Evolutionary conservation across 2,113 vertebrate genomes (phyloP), one percentile per base, ranked within the genome.

Genomic region (Theristicus caerulescens): DNA sequence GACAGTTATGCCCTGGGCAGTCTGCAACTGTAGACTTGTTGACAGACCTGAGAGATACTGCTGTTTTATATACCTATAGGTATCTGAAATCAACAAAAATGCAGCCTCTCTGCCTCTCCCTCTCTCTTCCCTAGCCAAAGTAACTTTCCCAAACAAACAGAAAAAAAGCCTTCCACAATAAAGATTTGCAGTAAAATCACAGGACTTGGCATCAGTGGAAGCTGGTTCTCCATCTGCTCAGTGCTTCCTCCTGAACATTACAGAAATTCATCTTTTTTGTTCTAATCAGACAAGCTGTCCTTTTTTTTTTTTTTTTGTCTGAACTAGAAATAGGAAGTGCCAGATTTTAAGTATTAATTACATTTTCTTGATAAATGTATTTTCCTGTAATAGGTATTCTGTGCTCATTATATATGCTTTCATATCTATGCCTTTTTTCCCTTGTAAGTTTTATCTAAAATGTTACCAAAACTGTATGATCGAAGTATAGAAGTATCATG

Each of bases 171-270:
- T 86, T 81, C 24, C 49, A 79, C 32, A 58, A 51, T 90, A 80
- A 93, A 90, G 69, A 87, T 82, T 76, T 96, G 52, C 86, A 94
- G 58, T 82, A 88, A 93, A 96, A 95, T 95, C 46, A 49, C 51
- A 97, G 66, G 65, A 95, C 67, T 94, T 94, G 96, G 79, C 88
- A 78, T 86, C 86, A 61, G 76, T 93, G 69, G 85, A 93, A 93
- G 66, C 77, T 94, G 51, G 12, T 78, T 97, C 70, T 97, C 97
- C 97, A 97, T 97, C 96, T 97, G 96, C 82, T 97, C 96, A 62
- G 52, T 94, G 85, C 91, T 97, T 96, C 91, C 66, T 97, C 84
- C 81, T 87, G 70, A 96, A 72, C 77, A 65, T 92, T 82, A 78
- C 80, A 94, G 90, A 94, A 93, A 95, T 83, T 94, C 3, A 58